Evolutionary conservation across 2,113 vertebrate species (phyloP), one percentile per base, ranked within the genome.

Genomic region (Leuciscus idus): DNA sequence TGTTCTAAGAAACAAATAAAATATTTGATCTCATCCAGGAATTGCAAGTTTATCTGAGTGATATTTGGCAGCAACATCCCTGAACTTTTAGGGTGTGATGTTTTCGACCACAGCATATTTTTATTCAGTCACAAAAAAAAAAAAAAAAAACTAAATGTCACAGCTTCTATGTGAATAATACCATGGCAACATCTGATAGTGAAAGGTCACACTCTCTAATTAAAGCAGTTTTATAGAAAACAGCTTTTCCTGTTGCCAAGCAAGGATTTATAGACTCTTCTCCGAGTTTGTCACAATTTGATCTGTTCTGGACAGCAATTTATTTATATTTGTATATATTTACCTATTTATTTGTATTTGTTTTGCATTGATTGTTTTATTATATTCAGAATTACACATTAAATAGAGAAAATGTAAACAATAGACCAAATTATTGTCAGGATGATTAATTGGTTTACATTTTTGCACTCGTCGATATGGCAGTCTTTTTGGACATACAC

Each of bases 161-260:
- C 39, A 15, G 74, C 46, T 66, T 85, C 52, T 50, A 13, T 12
- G 57, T 79, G 46, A 80, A 85, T 85, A 70, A 59, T 23, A 43
- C 70, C 19, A 46, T 10, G 59, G 78, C 39, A 46, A 48, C 39
- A 80, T 85, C 84, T 72, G 64, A 28, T 46, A 23, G 33, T 28
- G 12, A 85, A 85, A 81, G 76, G 64, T 85, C 84, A 80, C 10
- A 8, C n/a, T 57, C n/a, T 64, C 39, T 80, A 59, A 72, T 85
- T 85, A 80, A 80, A 36, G 21, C 36, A 17, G n/a, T 68, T 79
- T 85, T 30, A 48, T 55, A 28, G 75, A 68, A 70, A 36, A 57
- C 23, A 39, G 28, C 59, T 4, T 68, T 36, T 23, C 21, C 15
- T 30, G 83, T 76, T 64, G 59, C 62, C 26, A 59, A n/a, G 52